Evolutionary conservation across 1,140 invertebrate species (phyloP), one percentile per base, ranked within the genome.

Genomic region (Trinorchestia longiramus): DNA sequence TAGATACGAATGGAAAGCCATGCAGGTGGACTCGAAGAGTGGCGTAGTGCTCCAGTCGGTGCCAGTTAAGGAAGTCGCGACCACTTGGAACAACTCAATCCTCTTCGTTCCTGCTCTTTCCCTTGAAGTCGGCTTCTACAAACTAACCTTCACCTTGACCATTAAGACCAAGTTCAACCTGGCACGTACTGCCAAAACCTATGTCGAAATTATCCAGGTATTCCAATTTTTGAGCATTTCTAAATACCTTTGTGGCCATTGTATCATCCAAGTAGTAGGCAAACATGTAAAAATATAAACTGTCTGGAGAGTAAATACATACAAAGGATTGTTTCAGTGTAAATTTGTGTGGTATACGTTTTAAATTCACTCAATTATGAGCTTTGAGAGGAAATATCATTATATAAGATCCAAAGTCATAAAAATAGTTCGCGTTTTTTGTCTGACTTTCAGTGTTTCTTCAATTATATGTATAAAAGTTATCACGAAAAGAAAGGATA

Each of bases 131-230:
- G 92, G 92, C 44, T 40, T 43, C 44, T 94, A 94, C 92, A 94
- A 94, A 40, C 6, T 94, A 43, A 94, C 92, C 92, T 94, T 94
- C 44, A 45, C 92, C 40, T 11, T 94, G 41, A 94, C 92, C 92
- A 40, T 94, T 40, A 40, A 47, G 41, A 94, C 92, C 36, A 43
- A 40, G 43, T 94, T 94, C 19, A 45, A 94, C 92, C 44, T 94
- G 36, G 44, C 92, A 40, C 92, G 92, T 47, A 45, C 92, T 45
- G 92, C 92, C 3, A 94, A 94, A 94, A 94, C 92, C 41, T 94
- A 94, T 44, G 92, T 94, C 43, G 11, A 19, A 94, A 94, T 94
- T 94, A 94, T 94, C 19, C 6, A 94, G 92, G 92, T 94, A 47
- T 45, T 90, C 28, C 0, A 77, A 11, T 15, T 23, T 36, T 36